Conservation (phyloP, 2,888 invertebrate species). For the Trissonchulus sp. region DNA sequence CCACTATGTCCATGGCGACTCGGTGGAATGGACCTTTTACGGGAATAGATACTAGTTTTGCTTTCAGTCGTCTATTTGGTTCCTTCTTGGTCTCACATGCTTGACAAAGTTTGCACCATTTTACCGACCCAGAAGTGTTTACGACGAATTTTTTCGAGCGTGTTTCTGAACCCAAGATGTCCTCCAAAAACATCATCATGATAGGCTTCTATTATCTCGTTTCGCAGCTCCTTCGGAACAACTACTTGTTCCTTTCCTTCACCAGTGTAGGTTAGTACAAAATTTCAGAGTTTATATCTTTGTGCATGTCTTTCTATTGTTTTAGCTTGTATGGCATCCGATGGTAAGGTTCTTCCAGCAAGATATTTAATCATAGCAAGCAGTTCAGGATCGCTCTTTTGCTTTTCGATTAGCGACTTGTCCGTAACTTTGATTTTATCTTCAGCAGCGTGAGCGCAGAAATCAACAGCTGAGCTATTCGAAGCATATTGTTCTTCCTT, state of each 20-base stretch:
- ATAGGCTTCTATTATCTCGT: not conserved
- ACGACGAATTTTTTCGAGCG: too few species aligned
- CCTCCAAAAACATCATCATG: conserved; percentile 32
- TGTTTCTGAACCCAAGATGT: conserved; percentile 37
- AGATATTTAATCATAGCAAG: too few species aligned
- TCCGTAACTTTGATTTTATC: too few species aligned
- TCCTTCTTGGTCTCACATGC: conserved; percentile 34
- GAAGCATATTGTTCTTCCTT: too few species aligned
- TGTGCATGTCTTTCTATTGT: too few species aligned
- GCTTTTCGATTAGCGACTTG: too few species aligned
- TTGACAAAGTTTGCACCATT: conserved; percentile 29
- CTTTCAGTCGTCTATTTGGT: not conserved
- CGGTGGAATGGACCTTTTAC: conserved; percentile 38
- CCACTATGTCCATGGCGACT: conserved; percentile 37
- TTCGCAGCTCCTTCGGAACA: not conserved
- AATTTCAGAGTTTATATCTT: too few species aligned
- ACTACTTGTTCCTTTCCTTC: conserved; percentile 6
- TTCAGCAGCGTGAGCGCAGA: too few species aligned
- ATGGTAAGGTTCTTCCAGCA: too few species aligned
- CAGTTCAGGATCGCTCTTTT: not conserved
- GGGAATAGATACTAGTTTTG: conserved; percentile 27
- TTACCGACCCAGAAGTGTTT: conserved; percentile 36
- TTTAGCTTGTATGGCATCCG: too few species aligned
- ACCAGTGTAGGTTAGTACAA: too few species aligned
- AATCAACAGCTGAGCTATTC: too few species aligned